Base-by-base conservation (phyloP, 2,797 vertebrate genomes). In the Thaleichthys pacificus region DNA sequence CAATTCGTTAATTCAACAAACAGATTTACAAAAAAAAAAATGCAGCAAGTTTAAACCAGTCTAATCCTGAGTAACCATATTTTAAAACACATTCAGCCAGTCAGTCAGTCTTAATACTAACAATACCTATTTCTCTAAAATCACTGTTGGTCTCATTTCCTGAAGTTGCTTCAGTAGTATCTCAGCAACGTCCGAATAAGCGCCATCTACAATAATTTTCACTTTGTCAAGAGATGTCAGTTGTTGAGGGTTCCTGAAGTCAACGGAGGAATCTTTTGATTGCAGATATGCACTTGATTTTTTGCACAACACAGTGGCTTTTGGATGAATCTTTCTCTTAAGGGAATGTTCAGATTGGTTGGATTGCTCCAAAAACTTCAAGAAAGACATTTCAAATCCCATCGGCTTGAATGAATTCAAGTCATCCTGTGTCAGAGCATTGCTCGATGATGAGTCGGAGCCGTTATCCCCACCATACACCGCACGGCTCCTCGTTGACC, bases 301-400 rank as follows among this genome's bases (percentile, higher is more conserved):
- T 65, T 73, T 85, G 71, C 83, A 85, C 66, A 85, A 80, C 0
- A 78, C 67, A 0, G 83, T 85, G 0, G 84, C 87, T n/a, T 84
- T 73, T 0, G 72, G 71, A 0, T 84, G 80, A 8, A 82, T 80
- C 66, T 79, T 93, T 80, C 84, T 94, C 64, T 91, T 91, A 65
- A 94, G 80, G 56, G 91, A 92, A 49, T 91, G 89, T 54, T 94
- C 91, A 61, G 95, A 93, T 67, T 96, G 93, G 67, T 93, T 95
- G 9, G 96, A 95, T 83, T 98, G 95, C 76, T 98, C 96, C n/a
- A 99, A 90, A 80, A 99, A 99, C 78, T 98, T 95, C 60, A 99
- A 90, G 88, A 99, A 99, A 0, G 98, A 98, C 69, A 95, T 94
- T 89, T 99, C 97, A 80, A 99, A 99, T 32, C 97, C 97, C 96